Evolutionary conservation across 2,888 invertebrate species (phyloP).

Genomic region (Noctua pronuba): DNA sequence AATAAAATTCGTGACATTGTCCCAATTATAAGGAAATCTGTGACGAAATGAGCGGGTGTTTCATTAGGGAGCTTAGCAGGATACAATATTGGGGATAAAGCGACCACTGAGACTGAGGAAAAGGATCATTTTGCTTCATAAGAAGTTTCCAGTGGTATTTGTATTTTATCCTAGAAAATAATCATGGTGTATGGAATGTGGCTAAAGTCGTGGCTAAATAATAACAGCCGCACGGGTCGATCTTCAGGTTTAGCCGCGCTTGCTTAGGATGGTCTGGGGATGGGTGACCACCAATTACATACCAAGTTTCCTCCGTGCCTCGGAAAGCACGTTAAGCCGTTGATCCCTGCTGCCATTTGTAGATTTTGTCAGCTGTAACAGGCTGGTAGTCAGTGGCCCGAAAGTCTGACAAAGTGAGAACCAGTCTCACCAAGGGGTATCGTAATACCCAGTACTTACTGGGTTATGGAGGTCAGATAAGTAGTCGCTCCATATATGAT

Average conservation of each 20-base stretch:
- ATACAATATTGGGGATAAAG: conserved; percentile 76
- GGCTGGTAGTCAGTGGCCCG: not conserved
- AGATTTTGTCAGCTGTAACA: not conserved
- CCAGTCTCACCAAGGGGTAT: not conserved
- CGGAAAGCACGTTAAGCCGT: not conserved
- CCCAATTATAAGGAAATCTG: conserved; percentile 70
- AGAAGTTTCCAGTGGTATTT: not conserved
- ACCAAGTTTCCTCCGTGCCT: not conserved
- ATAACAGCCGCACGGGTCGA: not conserved
- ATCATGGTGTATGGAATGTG: not conserved
- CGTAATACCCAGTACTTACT: not conserved
- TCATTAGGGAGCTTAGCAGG: conserved; percentile 77
- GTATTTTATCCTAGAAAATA: not conserved
- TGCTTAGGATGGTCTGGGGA: not conserved
- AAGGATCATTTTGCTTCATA: not conserved
- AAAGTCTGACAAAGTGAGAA: too few species aligned
- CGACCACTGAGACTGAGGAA: conserved; percentile 67
- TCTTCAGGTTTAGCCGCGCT: not conserved
- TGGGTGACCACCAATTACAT: not conserved
- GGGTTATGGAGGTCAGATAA: not conserved
- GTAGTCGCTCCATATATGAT: not conserved
- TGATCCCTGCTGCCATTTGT: not conserved
- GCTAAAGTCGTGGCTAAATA: not conserved
- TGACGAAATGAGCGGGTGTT: conserved; percentile 77
- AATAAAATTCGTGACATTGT: conserved; percentile 60